Base-by-base conservation (phyloP, 2,113 vertebrate species). In the Chloroceryle aenea region DNA sequence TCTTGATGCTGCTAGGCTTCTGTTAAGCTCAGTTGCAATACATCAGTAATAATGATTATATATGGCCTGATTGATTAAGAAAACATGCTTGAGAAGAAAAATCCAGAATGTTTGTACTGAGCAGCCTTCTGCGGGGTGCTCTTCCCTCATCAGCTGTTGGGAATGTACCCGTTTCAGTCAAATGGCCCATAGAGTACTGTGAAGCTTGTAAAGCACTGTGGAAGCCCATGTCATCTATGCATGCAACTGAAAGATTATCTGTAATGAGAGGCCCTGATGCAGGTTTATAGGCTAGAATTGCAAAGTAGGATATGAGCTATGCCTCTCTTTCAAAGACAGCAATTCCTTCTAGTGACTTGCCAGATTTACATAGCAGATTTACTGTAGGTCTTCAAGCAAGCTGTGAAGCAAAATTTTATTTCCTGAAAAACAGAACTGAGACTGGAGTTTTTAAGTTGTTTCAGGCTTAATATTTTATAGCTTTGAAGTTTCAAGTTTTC, bases 91-190 rank as follows among this genome's bases (percentile, higher is more conserved):
- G 22, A 63, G n/a, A 17, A 59, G 78, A 68, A 40, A 40, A 40
- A 40, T 40, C 0, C 17, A 47, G 48, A 72, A 34, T 76, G 22
- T 61, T 66, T 69, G 2, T 38, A 42, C 40, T 0, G 0, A 75
- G 19, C 50, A 27, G 27, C 7, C 23, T 69, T 83, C 48, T 91
- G 32, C 66, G 43, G 27, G 30, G 38, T 30, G 7, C 30, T 85
- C 21, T 78, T 74, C 26, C 25, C 23, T 85, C 50, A 27, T 53
- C 23, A 27, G 10, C 8, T 15, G 9, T 32, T 82, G 34, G 0
- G 0, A 59, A 47, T 55, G 6, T 42, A 14, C 13, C 10, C 9
- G 32, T 61, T 53, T 78, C 48, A 59, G 48, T 79, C 52, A 75
- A 59, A 55, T 10, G 13, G 4, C 77, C 7, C 48, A 12, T 9